phyloP scores from a whole-genome alignment of 2,888 invertebrate species.

The Atrina japonica region DNA sequence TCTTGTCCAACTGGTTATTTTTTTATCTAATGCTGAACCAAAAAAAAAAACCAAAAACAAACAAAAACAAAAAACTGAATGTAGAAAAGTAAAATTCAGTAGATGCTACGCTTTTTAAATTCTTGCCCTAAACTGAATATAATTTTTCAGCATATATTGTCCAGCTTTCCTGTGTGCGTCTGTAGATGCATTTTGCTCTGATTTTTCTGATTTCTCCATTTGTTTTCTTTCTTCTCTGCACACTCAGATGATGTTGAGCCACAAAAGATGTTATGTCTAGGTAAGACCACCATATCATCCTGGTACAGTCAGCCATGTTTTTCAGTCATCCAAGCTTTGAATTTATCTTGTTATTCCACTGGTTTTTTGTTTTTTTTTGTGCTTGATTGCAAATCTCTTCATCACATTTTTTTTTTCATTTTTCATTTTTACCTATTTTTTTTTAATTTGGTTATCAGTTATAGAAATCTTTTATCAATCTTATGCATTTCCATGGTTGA shows the following conservation, averaged over 20 bases:
- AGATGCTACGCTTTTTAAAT: too few relatives aligned
- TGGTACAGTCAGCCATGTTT: too few relatives aligned
- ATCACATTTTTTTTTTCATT: slow-evolving; percentile 8
- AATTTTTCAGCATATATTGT: not conserved
- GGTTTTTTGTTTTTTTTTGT: not conserved
- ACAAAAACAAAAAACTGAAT: too few relatives aligned
- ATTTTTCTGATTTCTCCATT: slow-evolving; percentile 18
- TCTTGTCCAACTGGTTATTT: too few relatives aligned
- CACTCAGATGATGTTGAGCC: slow-evolving; percentile 52
- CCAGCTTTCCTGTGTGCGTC: not conserved
- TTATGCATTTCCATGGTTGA: too few relatives aligned
- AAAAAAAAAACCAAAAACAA: too few relatives aligned
- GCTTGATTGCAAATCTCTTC: not conserved
- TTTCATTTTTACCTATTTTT: slow-evolving; percentile 3
- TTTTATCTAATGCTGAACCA: too few relatives aligned
- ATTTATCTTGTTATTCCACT: slow-evolving; percentile 1
- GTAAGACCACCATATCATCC: slow-evolving; percentile 17
- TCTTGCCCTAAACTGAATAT: not conserved
- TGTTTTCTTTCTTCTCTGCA: slow-evolving; percentile 39
- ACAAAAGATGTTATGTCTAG: slow-evolving; percentile 54
- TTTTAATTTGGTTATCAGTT: slow-evolving; percentile 1
- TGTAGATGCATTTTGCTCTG: not conserved
- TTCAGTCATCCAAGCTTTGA: not conserved
- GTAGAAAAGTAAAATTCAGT: too few relatives aligned
- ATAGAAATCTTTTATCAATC: too few relatives aligned